These are phyloP conservation scores for Crotalus adamanteus DNA, from an alignment of 2,797 vertebrate genomes.

Conservation along the genomic window DNA sequence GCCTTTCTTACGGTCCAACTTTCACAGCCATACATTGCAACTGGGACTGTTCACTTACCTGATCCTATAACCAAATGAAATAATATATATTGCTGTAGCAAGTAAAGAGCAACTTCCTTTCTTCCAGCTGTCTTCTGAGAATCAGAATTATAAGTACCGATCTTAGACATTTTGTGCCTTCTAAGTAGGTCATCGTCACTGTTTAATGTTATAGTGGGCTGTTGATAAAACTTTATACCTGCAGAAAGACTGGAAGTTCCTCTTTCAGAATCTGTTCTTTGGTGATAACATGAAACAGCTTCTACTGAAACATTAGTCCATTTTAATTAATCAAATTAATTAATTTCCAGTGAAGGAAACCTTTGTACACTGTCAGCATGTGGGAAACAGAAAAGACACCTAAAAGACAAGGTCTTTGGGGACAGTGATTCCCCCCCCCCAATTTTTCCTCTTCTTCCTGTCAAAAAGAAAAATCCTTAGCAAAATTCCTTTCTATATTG, in stretches of 20 bases:
- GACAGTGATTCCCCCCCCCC: conserved; percentile 17
- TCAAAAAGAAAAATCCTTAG: not conserved
- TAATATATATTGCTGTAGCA: conserved; percentile 20
- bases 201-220: conserved; percentile 36
- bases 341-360: conserved; percentile 52
- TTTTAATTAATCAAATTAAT: conserved; percentile 59
- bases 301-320: conserved; percentile 37
- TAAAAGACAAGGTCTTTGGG: conserved; percentile 46
- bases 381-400: conserved; percentile 47
- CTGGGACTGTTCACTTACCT: not conserved
- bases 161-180: conserved; percentile 31
- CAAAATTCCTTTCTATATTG: not conserved
- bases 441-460: not conserved
- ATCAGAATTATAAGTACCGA: not conserved
- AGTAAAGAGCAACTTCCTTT: conserved; percentile 28
- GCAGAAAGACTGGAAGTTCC: conserved; percentile 33
- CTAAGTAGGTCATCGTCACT: conserved; percentile 57
- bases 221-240: conserved; percentile 55
- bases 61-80: not conserved
- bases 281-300: conserved; percentile 48
- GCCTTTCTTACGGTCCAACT: too few relatives aligned
- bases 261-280: conserved; percentile 48
- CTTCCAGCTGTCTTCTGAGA: conserved; percentile 31
- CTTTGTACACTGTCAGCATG: conserved; percentile 51
- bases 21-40: too few relatives aligned